Evolutionary conservation across 2,888 invertebrate genomes (phyloP).

Genomic region (Schrankia costaestrigalis): DNA sequence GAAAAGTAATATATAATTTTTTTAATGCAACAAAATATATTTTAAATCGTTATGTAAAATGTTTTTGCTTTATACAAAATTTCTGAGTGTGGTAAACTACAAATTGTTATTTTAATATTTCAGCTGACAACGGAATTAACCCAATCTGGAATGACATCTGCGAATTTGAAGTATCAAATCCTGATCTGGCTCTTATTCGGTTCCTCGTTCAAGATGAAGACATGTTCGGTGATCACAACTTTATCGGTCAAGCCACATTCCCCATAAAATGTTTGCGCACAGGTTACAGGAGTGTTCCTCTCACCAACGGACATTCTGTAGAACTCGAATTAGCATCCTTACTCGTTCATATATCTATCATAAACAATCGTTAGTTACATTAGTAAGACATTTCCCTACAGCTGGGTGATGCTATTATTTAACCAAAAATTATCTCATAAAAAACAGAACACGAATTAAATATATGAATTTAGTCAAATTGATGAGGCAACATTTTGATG

Average conservation of each 20-base stretch:
- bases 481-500: neutral
- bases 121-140: constrained; percentile 96
- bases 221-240: constrained; percentile 97
- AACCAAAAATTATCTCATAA: constrained; percentile 22
- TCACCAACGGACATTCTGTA: constrained; percentile 95
- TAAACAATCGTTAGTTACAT: constrained; percentile 24
- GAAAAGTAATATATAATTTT: no score
- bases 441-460: neutral
- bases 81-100: no score
- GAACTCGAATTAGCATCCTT: constrained; percentile 95
- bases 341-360: constrained; percentile 83
- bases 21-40: no score
- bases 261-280: constrained; percentile 90
- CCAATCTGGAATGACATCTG: constrained; percentile 95
- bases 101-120: constrained; percentile 25
- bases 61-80: no score
- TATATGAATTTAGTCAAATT: constrained; percentile 1
- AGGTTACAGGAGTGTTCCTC: constrained; percentile 94
- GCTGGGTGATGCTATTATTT: constrained; percentile 11
- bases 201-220: constrained; percentile 97
- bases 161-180: constrained; percentile 90
- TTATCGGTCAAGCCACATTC: constrained; percentile 97
- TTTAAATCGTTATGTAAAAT: no score
- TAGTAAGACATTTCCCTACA: constrained; percentile 9
- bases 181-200: constrained; percentile 90